Conservation (phyloP, 2,797 vertebrate species). For the Poeciliopsis turneri region DNA sequence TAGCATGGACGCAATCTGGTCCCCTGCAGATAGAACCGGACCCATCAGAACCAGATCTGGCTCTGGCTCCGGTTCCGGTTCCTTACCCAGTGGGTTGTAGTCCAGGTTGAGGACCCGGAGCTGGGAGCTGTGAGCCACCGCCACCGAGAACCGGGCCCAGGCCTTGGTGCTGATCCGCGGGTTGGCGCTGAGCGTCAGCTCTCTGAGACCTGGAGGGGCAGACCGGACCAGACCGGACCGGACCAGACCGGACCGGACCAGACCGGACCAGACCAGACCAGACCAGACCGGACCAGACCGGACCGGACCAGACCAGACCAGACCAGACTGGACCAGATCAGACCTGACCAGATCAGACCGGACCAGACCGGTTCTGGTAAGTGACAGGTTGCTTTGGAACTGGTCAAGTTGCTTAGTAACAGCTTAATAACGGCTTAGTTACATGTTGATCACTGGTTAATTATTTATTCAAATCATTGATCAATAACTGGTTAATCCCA, state of each 20-base stretch:
- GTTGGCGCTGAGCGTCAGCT: slow-evolving; percentile 94
- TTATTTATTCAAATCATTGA: not conserved
- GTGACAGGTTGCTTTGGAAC: too few relatives aligned
- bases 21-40: slow-evolving; percentile 78
- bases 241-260: not conserved
- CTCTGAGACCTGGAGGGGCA: slow-evolving; percentile 85
- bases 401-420: too few relatives aligned
- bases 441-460: not conserved
- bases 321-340: too few relatives aligned
- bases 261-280: not conserved
- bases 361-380: not conserved
- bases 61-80: not conserved
- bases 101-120: slow-evolving; percentile 94
- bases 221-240: not conserved
- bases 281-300: not conserved
- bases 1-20: slow-evolving; percentile 91
- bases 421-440: not conserved
- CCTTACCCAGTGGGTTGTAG: slow-evolving; percentile 92
- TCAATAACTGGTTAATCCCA: not conserved
- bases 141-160: slow-evolving; percentile 92
- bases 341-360: not conserved
- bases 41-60: not conserved
- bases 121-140: slow-evolving; percentile 95
- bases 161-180: slow-evolving; percentile 90
- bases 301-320: not conserved